Evolutionary conservation across 1,140 invertebrate genomes (phyloP), one percentile per base, ranked within the genome.

Genomic region (Trachymyrmex cornetzi): DNA sequence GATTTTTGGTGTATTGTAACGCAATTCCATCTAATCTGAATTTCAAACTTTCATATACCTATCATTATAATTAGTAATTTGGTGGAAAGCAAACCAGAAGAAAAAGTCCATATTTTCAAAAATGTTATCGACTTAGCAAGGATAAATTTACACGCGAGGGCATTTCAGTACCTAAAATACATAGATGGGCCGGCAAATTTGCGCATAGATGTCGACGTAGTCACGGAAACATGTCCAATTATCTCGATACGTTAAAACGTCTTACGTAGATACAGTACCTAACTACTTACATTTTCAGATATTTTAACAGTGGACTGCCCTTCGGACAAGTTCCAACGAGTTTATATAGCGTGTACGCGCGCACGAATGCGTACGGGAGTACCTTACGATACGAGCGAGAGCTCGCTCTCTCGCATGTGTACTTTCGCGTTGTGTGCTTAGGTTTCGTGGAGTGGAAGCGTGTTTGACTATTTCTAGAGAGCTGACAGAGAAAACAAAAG

Each of bases 401-500:
- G 82, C 44, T 24, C 69, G 55, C 71, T 63, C 44, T 24, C 67
- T 44, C 12, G 57, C 19, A 67, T 81, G 59, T 87, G 67, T 85
- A 88, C 79, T 75, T 38, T 77, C 59, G 61, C 64, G 61, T 44
- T 82, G 77, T 82, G 77, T 82, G 85, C 85, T 82, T 71, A 71
- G 64, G 64, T 82, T 82, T 86, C 77, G 77, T 82, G 53, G 38
- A 86, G 85, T 61, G 75, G 75, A 67, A 80, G 64, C 85, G 64
- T 82, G 85, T 86, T 86, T 86, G 85, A 82, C 30, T 69, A 82
- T 86, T 82, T 71, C 85, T 69, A 67, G 77, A 86, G 85, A 86
- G 77, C 85, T 86, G 85, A 86, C 85, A 72, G 85, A 82, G 85
- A 86, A 82, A 86, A 82, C 85, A 86, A 69, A 86, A 86, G 85